Conservation (phyloP, 2,113 vertebrate genomes). For the Cairina moschata region DNA sequence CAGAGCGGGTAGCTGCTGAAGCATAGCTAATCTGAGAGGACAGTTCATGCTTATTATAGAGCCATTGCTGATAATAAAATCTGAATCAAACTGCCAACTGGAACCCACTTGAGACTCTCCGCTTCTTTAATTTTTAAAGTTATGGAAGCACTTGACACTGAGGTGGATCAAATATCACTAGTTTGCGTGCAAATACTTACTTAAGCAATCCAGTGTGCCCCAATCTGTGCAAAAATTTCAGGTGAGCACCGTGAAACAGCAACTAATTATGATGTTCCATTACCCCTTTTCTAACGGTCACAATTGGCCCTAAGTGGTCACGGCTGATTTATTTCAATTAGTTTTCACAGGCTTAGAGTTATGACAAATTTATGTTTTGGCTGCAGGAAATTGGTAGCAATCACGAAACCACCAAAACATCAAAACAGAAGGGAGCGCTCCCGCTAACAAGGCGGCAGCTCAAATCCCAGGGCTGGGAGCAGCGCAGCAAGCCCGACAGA, state of each 20-base stretch:
- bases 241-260: constrained; percentile 74
- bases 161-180: constrained; percentile 87
- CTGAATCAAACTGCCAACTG: constrained; percentile 86
- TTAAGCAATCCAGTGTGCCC: constrained; percentile 78
- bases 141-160: constrained; percentile 88
- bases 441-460: constrained; percentile 49
- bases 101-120: constrained; percentile 80
- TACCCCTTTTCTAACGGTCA: constrained; percentile 58
- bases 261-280: constrained; percentile 80
- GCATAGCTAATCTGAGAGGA: constrained; percentile 91
- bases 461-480: constrained; percentile 61
- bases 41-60: constrained; percentile 91
- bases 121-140: constrained; percentile 93
- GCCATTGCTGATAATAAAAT: constrained; percentile 89
- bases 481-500: not conserved
- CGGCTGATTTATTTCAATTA: constrained; percentile 85
- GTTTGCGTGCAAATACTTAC: constrained; percentile 91
- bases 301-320: constrained; percentile 76
- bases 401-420: constrained; percentile 82
- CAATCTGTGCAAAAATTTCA: constrained; percentile 77
- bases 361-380: constrained; percentile 88
- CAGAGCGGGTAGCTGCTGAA: constrained; percentile 72
- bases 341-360: constrained; percentile 72
- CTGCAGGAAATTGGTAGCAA: constrained; percentile 80
- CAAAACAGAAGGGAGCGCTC: constrained; percentile 77